Conservation (phyloP, 1,140 invertebrate genomes). For the Ceratina australensis region DNA sequence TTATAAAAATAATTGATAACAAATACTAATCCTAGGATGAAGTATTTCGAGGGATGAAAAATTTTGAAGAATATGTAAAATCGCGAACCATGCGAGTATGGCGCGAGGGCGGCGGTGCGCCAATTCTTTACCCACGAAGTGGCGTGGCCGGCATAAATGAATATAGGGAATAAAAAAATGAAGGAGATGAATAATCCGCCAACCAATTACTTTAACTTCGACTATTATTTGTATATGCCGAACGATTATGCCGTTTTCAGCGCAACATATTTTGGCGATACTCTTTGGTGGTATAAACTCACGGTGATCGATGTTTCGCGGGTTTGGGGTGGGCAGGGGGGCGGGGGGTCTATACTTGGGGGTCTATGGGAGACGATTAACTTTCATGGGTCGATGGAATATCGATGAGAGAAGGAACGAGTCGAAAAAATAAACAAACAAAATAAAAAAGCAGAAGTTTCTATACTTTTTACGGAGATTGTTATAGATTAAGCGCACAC, state of each 20-base stretch:
- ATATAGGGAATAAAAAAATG: conserved; percentile 43
- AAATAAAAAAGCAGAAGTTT: conserved; percentile 77
- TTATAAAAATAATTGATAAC: conserved; percentile 77
- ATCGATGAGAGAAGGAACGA: conserved; percentile 53
- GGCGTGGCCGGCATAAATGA: conserved; percentile 52
- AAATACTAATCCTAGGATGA: conserved; percentile 75
- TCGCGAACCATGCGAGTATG: conserved; percentile 51
- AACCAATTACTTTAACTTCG: conserved; percentile 80
- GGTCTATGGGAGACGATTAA: neutral
- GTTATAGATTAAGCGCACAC: conserved; percentile 79
- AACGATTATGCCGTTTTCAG: conserved; percentile 79
- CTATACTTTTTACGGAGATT: conserved; percentile 80
- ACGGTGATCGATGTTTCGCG: conserved; percentile 65
- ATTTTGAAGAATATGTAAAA: conserved; percentile 23
- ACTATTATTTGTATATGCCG: conserved; percentile 80
- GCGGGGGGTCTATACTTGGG: too few relatives aligned
- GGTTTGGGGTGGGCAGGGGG: neutral
- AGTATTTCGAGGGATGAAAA: conserved; percentile 61
- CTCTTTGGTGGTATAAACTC: conserved; percentile 74
- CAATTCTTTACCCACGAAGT: conserved; percentile 55
- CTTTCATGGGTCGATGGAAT: conserved; percentile 20
- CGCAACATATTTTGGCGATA: conserved; percentile 77
- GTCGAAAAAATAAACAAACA: conserved; percentile 71
- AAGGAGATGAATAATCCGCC: conserved; percentile 73
- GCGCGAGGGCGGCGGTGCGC: conserved; percentile 61